Percentiles rank a stretch among this genome's conserved stretches.
These are phyloP conservation scores for Netelia fuscicornis DNA, from an alignment of 2,888 invertebrate genomes.

Conservation along the genomic window DNA sequence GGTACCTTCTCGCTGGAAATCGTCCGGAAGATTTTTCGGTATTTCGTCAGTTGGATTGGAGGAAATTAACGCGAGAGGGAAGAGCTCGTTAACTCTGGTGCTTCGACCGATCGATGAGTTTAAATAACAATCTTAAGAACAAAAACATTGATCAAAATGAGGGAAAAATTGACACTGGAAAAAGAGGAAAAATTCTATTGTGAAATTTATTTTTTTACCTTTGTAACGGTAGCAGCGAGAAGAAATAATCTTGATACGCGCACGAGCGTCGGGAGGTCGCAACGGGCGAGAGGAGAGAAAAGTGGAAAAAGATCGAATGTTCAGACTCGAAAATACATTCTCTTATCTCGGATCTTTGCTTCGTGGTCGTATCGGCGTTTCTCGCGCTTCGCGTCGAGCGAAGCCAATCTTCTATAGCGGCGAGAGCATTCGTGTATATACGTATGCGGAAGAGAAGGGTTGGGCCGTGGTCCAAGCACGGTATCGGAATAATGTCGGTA, in stretches of 20 bases:
- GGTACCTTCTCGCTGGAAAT: not conserved
- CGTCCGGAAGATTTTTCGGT: not conserved
- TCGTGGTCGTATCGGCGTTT: slow-evolving; percentile 73
- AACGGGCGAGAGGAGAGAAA: slow-evolving; percentile 38
- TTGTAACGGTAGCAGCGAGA: not conserved
- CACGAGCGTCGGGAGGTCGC: not conserved
- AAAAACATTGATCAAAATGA: too few relatives aligned
- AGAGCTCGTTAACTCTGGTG: too few relatives aligned
- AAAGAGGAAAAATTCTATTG: not conserved
- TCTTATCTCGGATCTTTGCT: slow-evolving; percentile 78
- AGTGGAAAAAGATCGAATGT: slow-evolving; percentile 65
- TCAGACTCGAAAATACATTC: slow-evolving; percentile 77
- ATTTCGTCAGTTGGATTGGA: not conserved
- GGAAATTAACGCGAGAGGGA: not conserved
- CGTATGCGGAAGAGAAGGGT: slow-evolving; percentile 46
- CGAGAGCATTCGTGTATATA: slow-evolving; percentile 41
- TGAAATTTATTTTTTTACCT: not conserved
- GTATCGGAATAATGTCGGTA: slow-evolving; percentile 79
- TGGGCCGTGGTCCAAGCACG: slow-evolving; percentile 71
- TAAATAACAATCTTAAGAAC: too few relatives aligned
- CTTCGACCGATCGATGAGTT: too few relatives aligned
- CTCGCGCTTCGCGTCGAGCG: slow-evolving; percentile 23
- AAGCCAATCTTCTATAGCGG: slow-evolving; percentile 53
- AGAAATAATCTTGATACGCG: not conserved
- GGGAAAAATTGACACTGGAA: too few relatives aligned